Conservation (phyloP, 2,888 invertebrate genomes). For the Protophormia terraenovae region DNA sequence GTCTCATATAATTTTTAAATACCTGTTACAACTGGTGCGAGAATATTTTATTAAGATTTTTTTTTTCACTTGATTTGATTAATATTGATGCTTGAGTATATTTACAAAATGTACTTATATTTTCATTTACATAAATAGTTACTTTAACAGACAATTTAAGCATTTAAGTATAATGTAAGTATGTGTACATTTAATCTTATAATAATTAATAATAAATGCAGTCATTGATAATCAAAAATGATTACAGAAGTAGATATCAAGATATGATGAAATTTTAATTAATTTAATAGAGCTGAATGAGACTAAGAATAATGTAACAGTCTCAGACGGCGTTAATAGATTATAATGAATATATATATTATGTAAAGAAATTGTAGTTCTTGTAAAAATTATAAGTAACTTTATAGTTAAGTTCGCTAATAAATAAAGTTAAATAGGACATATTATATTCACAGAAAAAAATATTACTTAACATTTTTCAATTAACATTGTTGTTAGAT, state of each 20-base stretch:
- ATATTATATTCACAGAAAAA: too few species aligned
- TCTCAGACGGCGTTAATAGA: not conserved
- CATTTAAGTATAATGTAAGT: conserved; percentile 3
- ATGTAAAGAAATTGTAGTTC: too few species aligned
- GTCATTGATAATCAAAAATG: not conserved
- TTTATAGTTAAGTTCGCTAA: too few species aligned
- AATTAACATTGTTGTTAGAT: too few species aligned
- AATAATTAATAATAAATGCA: conserved; percentile 5
- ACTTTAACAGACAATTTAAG: conserved; percentile 6
- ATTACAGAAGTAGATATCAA: not conserved
- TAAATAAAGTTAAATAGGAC: too few species aligned
- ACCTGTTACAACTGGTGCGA: not conserved
- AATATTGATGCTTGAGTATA: too few species aligned
- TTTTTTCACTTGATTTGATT: not conserved
- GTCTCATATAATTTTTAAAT: not conserved
- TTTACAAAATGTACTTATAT: not conserved
- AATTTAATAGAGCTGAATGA: not conserved
- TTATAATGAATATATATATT: too few species aligned
- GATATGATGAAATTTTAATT: not conserved
- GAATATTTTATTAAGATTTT: not conserved
- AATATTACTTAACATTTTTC: too few species aligned
- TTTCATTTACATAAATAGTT: not conserved
- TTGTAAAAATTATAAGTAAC: too few species aligned
- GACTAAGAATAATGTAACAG: not conserved
- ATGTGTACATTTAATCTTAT: not conserved